Percentiles rank a stretch among this genome's conserved stretches.
phyloP scores from a whole-genome alignment of 1,140 invertebrate genomes.

The Ceratoteleas bidentatus region DNA sequence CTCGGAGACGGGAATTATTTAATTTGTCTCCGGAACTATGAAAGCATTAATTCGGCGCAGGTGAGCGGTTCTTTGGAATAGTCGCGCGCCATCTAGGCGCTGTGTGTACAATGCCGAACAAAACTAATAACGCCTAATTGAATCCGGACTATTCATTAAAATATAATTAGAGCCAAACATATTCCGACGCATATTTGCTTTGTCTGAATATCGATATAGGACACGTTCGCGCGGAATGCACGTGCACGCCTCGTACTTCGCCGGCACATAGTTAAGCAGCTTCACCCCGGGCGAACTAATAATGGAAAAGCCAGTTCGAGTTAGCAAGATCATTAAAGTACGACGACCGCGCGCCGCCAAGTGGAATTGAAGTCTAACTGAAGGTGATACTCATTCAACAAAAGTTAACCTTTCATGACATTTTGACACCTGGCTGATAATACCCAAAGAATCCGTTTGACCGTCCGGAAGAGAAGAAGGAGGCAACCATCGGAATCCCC shows the following conservation, averaged over 20 bases:
- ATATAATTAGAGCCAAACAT: conserved; percentile 60
- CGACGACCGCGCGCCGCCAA: conserved; percentile 51
- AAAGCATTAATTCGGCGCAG: conserved; percentile 26
- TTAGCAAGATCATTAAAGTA: conserved; percentile 79
- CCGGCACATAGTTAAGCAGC: conserved; percentile 63
- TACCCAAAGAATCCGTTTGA: conserved; percentile 13
- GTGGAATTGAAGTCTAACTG: conserved; percentile 74
- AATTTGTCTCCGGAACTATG: conserved; percentile 6
- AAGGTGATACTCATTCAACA: conserved; percentile 75
- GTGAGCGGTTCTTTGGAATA: conserved; percentile 27
- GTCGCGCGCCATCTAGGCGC: conserved; percentile 1
- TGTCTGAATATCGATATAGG: conserved; percentile 52
- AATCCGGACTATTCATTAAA: conserved; percentile 52
- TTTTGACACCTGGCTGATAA: conserved; percentile 65
- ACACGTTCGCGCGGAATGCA: conserved; percentile 41
- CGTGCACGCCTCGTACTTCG: conserved; percentile 35
- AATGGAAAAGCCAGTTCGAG: conserved; percentile 77
- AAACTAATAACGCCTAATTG: conserved; percentile 51
- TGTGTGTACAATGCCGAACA: conserved; percentile 26
- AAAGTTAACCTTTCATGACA: conserved; percentile 76
- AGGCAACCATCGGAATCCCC: no score
- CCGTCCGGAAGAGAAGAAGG: no score
- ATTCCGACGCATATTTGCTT: conserved; percentile 54
- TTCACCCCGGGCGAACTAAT: conserved; percentile 73
- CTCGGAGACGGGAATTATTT: conserved; percentile 1